These are phyloP conservation scores for Platyrinchus mystaceus DNA, from an alignment of 2,797 vertebrate species.

Conservation along the genomic window DNA sequence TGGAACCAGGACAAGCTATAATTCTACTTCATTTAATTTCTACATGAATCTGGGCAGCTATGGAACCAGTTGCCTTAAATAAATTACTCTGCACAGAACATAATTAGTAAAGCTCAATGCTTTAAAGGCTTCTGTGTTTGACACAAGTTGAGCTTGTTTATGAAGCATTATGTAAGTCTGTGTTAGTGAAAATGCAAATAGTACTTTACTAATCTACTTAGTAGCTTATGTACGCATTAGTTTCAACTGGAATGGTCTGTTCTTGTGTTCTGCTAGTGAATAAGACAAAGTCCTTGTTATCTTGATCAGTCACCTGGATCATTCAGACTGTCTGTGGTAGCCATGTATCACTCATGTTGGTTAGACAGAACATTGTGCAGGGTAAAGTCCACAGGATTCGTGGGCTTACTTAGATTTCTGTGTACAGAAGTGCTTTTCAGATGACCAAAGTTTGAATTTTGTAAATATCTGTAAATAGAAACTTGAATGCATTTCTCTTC, in stretches of 20 bases:
- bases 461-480: neutral
- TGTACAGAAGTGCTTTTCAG: neutral
- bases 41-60: neutral
- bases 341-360: fast-evolving
- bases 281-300: neutral
- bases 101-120: neutral
- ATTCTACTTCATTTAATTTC: neutral
- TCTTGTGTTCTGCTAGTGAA: neutral
- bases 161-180: neutral
- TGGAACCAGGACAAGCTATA: neutral
- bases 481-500: neutral
- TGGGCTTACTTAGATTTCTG: neutral
- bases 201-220: neutral
- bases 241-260: neutral
- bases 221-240: neutral
- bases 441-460: neutral
- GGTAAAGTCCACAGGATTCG: neutral
- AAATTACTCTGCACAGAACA: neutral
- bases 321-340: neutral
- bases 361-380: neutral
- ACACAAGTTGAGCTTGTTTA: neutral
- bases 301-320: neutral
- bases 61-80: neutral
- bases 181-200: neutral
- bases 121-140: neutral